Base-by-base conservation (phyloP, 2,113 vertebrate species). In the Hippoglossus stenolepis region DNA sequence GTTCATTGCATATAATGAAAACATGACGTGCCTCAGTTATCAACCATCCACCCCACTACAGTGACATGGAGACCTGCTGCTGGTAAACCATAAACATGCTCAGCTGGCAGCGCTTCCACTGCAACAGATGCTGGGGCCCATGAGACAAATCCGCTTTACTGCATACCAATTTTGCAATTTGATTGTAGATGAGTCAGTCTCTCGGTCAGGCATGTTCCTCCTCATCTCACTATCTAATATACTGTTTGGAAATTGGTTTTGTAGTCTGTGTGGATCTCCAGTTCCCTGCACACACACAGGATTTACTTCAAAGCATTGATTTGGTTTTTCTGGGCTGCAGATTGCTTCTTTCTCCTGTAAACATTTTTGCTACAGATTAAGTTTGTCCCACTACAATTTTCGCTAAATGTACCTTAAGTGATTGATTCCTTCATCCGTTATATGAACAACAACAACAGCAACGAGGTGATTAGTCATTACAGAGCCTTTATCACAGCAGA, bases 61-160 rank as follows among this genome's bases (percentile, higher is more conserved):
- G 59, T 73, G 61, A 73, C 57, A 75, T 24, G 56, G 28, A 73
- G 79, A 63, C 70, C 82, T 71, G 70, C 73, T 81, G 65, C 83
- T 81, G 58, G 56, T 70, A 72, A 86, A 84, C 85, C 85, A 83
- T 82, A 72, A 87, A 88, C 85, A 86, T 70, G 85, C 66, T 83
- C 77, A 51, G 63, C 73, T 91, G 88, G 90, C 89, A 87, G 82
- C 67, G 28, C 45, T 60, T 84, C 23, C 5, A 64, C 83, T 57
- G 60, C 79, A 85, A 83, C 89, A 92, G 90, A 87, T 89, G 87
- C 80, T 75, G 80, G 7, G 24, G 73, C 77, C 84, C 78, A 78
- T 68, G 79, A 90, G 82, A 80, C 83, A 86, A 89, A 89, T 88
- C 87, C 35, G 57, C 82, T 92, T 84, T 86, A 67, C 68, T 73